Percentiles rank a stretch among this genome's conserved stretches.
Evolutionary conservation across 2,797 vertebrate genomes (phyloP).

Genomic region (Artibeus lituratus): DNA sequence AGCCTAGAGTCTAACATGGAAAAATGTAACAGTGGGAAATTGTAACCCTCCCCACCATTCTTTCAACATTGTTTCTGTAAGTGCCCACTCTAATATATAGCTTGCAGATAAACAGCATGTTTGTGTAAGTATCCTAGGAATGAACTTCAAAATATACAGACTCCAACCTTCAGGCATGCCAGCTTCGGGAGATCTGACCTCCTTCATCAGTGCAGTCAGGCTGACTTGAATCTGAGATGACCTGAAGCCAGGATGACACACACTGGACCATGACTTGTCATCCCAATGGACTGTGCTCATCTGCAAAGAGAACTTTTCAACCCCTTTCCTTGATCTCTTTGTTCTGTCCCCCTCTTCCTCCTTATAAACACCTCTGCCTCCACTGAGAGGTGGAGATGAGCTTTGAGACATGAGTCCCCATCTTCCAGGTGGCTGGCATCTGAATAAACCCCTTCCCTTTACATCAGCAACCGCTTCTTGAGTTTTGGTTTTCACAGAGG

Average conservation of each 20-base stretch:
- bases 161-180: background rate
- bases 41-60: background rate
- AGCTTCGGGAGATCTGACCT: background rate
- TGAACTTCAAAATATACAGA: background rate
- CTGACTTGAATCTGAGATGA: too few species aligned
- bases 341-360: background rate
- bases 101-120: background rate
- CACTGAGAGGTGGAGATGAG: background rate
- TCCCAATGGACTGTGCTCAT: background rate
- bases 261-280: background rate
- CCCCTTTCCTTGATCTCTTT: background rate
- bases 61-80: background rate
- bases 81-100: background rate
- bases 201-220: background rate
- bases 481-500: background rate
- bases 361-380: background rate
- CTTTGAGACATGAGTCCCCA: background rate
- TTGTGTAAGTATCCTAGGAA: background rate
- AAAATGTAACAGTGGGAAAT: background rate
- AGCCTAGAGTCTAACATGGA: background rate
- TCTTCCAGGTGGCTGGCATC: background rate
- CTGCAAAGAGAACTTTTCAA: background rate
- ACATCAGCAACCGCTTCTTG: background rate
- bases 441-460: background rate
- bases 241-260: background rate